phyloP scores from a whole-genome alignment of 1,140 invertebrate genomes.

The Camponotus floridanus region DNA sequence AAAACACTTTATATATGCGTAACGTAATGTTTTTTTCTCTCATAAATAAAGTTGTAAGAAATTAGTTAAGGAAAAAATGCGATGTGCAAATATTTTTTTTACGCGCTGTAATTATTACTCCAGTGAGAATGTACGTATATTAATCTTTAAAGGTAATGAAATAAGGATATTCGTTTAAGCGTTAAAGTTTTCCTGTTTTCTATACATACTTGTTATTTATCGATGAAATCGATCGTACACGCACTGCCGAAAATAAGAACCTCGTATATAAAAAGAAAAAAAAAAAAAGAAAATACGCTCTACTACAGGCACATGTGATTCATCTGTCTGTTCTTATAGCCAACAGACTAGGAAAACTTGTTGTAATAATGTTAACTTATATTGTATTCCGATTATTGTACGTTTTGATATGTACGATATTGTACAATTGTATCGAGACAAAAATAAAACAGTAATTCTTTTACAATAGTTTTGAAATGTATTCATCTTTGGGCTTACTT shows the following conservation, averaged over 20 bases:
- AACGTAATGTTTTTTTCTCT: slow-evolving; percentile 1
- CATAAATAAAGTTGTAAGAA: neutral
- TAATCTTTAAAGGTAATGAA: slow-evolving; percentile 40
- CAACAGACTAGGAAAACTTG: slow-evolving; percentile 21
- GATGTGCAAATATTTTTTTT: slow-evolving; percentile 1
- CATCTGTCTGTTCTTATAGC: slow-evolving; percentile 33
- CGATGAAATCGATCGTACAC: slow-evolving; percentile 7
- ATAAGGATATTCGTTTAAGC: slow-evolving; percentile 31
- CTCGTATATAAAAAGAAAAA: neutral
- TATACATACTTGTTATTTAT: slow-evolving; percentile 35
- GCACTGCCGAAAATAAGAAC: slow-evolving; percentile 1
- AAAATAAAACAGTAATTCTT: neutral
- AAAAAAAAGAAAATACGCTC: neutral
- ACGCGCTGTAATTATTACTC: slow-evolving; percentile 2
- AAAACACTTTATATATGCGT: slow-evolving; percentile 3
- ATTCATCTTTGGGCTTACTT: no score
- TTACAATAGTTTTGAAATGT: no score
- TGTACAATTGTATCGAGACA: slow-evolving; percentile 37
- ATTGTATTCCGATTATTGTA: slow-evolving; percentile 44
- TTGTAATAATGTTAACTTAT: slow-evolving; percentile 54
- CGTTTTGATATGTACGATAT: slow-evolving; percentile 61
- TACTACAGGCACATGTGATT: neutral
- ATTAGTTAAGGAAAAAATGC: neutral
- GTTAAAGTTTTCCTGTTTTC: slow-evolving; percentile 44
- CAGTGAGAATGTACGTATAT: slow-evolving; percentile 67